A percentile compares a stretch with the other conserved stretches of the same genome.
These are phyloP conservation scores for Brachyrhaphis roseni DNA, from an alignment of 2,797 vertebrate species.

Conservation along the genomic window DNA sequence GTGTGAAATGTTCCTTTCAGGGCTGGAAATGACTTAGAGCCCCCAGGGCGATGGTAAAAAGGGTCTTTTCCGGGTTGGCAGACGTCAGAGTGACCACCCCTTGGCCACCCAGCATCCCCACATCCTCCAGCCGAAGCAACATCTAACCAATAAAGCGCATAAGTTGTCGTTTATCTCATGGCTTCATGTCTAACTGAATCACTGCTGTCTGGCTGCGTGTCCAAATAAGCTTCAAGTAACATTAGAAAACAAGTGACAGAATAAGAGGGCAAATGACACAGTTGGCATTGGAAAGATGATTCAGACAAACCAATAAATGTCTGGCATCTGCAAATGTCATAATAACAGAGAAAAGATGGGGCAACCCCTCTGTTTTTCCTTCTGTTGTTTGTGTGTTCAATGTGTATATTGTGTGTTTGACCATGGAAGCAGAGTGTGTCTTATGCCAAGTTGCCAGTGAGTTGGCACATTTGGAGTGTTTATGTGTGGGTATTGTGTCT, in stretches of 20 bases:
- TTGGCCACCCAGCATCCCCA: constrained; percentile 30
- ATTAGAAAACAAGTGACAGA: constrained; percentile 43
- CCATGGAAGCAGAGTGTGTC: constrained; percentile 43
- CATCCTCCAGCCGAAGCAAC: constrained; percentile 29
- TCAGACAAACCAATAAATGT: constrained; percentile 69
- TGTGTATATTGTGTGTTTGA: constrained; percentile 26
- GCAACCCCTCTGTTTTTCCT: constrained; percentile 68
- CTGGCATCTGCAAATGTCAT: constrained; percentile 71
- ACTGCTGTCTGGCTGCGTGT: constrained; percentile 60
- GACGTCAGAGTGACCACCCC: constrained; percentile 31
- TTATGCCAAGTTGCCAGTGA: constrained; percentile 62
- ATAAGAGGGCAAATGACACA: constrained; percentile 57
- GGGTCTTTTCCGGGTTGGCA: constrained; percentile 46
- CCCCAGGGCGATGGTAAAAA: constrained; percentile 42
- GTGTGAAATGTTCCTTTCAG: constrained; percentile 69
- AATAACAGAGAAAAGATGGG: constrained; percentile 68
- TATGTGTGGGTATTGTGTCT: constrained; percentile 79
- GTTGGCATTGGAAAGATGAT: constrained; percentile 67
- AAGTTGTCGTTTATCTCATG: constrained; percentile 54
- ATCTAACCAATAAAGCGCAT: constrained; percentile 47
- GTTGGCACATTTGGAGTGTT: constrained; percentile 67
- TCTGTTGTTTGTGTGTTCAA: constrained; percentile 59
- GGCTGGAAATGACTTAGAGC: constrained; percentile 63
- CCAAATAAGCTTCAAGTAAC: constrained; percentile 65
- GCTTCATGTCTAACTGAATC: constrained; percentile 66